Percentiles rank a stretch among this genome's conserved stretches.
These are phyloP conservation scores for Drosophila auraria DNA, from an alignment of 1,140 invertebrate genomes.

Conservation along the genomic window DNA sequence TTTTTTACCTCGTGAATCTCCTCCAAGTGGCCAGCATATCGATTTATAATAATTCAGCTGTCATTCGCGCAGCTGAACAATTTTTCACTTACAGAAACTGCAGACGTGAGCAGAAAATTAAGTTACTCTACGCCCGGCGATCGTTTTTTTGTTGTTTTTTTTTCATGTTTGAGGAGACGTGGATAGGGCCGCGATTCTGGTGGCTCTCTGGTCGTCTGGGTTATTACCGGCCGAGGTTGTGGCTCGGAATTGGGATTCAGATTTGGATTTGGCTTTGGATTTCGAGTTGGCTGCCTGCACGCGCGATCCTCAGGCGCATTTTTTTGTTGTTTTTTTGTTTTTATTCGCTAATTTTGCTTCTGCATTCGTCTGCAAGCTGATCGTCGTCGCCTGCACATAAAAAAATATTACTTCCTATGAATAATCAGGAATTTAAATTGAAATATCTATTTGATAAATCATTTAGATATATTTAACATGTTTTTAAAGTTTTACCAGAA, in stretches of 20 bases:
- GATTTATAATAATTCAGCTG: conserved; percentile 84
- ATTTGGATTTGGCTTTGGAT: conserved; percentile 64
- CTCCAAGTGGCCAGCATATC: conserved; percentile 62
- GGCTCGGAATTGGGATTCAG: conserved; percentile 35
- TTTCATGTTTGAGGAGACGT: conserved; percentile 25
- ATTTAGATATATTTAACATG: too few relatives aligned
- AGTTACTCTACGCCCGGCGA: conserved; percentile 56
- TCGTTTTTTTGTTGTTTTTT: conserved; percentile 8
- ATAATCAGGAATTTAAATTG: too few relatives aligned
- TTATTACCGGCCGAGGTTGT: conserved; percentile 29
- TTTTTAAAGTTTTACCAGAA: too few relatives aligned
- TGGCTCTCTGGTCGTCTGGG: conserved; percentile 19
- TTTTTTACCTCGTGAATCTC: conserved; percentile 23
- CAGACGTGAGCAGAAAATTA: conserved; percentile 84
- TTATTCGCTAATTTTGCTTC: conserved; percentile 51
- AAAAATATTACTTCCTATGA: background rate
- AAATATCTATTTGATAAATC: background rate
- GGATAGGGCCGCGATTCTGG: conserved; percentile 48
- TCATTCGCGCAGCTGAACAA: conserved; percentile 77
- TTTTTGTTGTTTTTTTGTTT: conserved; percentile 31
- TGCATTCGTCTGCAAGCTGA: conserved; percentile 68
- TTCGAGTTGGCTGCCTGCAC: conserved; percentile 68
- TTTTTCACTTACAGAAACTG: conserved; percentile 76
- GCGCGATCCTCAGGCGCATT: conserved; percentile 62
- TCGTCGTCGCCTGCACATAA: conserved; percentile 41